These are phyloP conservation scores for Hyaena hyaena DNA, from an alignment of 2,113 vertebrate species.

Conservation along the genomic window DNA sequence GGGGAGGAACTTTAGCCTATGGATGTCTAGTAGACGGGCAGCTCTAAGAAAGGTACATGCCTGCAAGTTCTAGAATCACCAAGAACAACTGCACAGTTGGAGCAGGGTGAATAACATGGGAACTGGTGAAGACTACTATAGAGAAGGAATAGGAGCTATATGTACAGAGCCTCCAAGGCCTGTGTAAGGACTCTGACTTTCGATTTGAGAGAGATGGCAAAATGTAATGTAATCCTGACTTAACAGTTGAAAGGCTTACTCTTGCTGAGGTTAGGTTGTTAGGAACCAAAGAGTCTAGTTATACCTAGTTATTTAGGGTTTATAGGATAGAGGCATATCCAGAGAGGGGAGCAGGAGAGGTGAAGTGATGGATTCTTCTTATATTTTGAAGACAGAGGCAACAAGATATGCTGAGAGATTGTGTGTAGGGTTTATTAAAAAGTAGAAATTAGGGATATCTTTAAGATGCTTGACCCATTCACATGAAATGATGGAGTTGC, in stretches of 20 bases:
- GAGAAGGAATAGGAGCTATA: neutral
- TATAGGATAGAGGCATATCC: neutral
- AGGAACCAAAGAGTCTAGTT: neutral
- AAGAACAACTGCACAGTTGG: rapidly evolving
- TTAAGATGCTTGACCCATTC: too few species aligned
- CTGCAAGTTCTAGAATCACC: neutral
- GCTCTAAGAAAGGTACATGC: rapidly evolving
- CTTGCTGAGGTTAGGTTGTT: neutral
- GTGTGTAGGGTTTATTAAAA: neutral
- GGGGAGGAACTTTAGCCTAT: neutral
- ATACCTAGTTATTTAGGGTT: neutral
- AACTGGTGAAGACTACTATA: neutral
- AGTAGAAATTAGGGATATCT: neutral
- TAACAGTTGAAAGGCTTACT: neutral
- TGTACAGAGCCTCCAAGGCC: neutral
- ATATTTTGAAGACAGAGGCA: neutral
- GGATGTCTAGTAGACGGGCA: neutral
- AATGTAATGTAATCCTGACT: neutral
- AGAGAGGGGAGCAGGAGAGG: neutral
- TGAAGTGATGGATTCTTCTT: neutral
- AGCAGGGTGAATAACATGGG: neutral
- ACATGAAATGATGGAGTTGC: neutral
- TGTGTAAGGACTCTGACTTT: neutral
- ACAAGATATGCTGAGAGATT: neutral
- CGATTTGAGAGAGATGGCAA: neutral